Conservation (phyloP, 2,888 invertebrate species). For the Meghimatium bilineatum region DNA sequence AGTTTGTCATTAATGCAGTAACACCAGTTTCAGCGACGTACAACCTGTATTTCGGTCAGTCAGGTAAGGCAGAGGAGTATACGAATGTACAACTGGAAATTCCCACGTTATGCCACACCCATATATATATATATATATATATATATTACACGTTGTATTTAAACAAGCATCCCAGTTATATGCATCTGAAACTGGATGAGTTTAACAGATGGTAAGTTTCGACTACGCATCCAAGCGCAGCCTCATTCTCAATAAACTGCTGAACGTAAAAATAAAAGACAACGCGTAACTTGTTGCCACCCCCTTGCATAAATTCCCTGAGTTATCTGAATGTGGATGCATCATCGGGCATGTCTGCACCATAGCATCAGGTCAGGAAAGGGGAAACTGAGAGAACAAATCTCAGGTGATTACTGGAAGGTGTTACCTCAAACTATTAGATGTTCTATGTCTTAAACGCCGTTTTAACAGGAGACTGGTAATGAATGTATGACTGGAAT, state of each 20-base stretch:
- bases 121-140: conserved; percentile 5
- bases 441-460: background rate
- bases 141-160: no score
- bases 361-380: background rate
- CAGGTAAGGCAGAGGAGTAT: no score
- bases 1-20: no score
- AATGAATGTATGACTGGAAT: background rate
- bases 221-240: background rate
- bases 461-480: background rate
- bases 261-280: background rate
- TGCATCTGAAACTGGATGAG: background rate
- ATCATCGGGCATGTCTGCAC: background rate
- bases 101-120: background rate
- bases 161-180: background rate
- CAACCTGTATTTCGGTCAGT: no score
- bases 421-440: background rate
- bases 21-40: no score
- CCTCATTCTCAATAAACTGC: background rate
- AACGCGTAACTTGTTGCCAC: background rate
- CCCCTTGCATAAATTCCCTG: background rate
- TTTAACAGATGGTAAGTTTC: background rate
- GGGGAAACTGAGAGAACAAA: background rate
- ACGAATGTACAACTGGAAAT: no score
- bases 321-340: background rate
- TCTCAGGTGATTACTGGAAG: background rate